These are phyloP conservation scores for Trogon surrucura DNA, from an alignment of 2,113 vertebrate genomes.

Conservation along the genomic window DNA sequence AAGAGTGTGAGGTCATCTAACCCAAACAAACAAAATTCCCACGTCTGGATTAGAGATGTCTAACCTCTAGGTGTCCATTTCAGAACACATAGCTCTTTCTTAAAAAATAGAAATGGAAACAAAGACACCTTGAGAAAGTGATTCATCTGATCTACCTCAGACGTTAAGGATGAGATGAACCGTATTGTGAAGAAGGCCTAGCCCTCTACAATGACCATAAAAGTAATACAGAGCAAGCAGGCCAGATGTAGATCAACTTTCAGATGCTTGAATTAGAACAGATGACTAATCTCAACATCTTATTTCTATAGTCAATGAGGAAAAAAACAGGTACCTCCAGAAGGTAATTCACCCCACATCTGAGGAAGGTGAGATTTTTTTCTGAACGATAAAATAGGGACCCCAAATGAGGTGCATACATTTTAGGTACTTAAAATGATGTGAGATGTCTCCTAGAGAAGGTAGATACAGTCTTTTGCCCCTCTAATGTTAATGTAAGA, in stretches of 20 bases:
- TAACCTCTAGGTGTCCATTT: background rate
- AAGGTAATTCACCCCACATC: background rate
- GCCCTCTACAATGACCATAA: background rate
- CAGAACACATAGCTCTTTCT: background rate
- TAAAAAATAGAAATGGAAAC: background rate
- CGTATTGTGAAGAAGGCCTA: background rate
- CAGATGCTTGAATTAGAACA: background rate
- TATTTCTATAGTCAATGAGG: background rate
- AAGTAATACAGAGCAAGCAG: background rate
- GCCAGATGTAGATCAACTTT: background rate
- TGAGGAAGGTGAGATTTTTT: background rate
- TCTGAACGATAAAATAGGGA: background rate
- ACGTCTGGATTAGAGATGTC: background rate
- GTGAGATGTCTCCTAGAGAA: background rate
- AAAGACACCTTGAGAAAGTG: background rate
- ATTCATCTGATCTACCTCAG: background rate
- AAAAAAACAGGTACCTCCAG: background rate
- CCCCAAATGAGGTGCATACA: accelerated
- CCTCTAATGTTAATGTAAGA: background rate
- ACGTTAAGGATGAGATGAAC: background rate
- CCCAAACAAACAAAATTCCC: background rate
- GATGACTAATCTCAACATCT: background rate
- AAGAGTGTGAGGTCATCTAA: background rate
- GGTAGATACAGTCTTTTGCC: background rate
- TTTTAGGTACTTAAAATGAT: background rate